phyloP scores from a whole-genome alignment of 2,113 vertebrate species.

The Papio anubis region DNA sequence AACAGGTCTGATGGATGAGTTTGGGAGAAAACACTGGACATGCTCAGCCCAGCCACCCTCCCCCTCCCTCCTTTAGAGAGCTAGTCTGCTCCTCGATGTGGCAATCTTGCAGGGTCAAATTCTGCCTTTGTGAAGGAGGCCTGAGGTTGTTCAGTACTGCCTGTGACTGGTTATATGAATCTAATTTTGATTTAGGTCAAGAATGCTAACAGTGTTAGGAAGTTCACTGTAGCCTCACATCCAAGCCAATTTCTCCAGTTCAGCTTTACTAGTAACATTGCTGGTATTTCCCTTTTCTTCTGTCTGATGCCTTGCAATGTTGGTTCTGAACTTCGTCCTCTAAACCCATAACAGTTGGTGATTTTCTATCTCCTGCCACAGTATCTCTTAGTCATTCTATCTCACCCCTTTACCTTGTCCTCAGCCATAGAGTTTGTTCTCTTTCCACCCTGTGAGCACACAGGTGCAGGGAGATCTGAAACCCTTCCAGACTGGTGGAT shows the following conservation, averaged over 20 bases:
- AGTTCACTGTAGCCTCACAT: background rate
- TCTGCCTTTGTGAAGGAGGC: background rate
- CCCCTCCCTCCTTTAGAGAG: background rate
- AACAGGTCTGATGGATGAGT: background rate
- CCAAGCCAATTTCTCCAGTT: background rate
- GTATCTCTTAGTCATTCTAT: background rate
- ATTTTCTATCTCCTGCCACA: background rate
- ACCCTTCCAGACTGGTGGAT: too few relatives aligned
- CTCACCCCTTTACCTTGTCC: background rate
- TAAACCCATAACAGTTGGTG: background rate
- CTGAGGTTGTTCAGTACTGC: background rate
- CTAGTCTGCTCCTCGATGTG: background rate
- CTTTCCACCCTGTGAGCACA: background rate
- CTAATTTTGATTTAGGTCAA: background rate
- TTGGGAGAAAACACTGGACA: background rate
- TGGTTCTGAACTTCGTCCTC: background rate
- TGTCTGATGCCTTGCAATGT: background rate
- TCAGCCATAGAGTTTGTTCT: background rate
- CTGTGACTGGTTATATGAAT: background rate
- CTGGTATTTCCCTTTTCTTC: background rate
- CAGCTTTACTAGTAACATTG: background rate
- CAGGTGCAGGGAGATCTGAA: background rate
- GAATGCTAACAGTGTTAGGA: background rate
- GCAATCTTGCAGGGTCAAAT: background rate
- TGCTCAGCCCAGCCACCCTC: background rate